Percentiles rank a stretch among this genome's conserved stretches.
phyloP scores from a whole-genome alignment of 2,797 vertebrate species.

The Strix occidentalis region DNA sequence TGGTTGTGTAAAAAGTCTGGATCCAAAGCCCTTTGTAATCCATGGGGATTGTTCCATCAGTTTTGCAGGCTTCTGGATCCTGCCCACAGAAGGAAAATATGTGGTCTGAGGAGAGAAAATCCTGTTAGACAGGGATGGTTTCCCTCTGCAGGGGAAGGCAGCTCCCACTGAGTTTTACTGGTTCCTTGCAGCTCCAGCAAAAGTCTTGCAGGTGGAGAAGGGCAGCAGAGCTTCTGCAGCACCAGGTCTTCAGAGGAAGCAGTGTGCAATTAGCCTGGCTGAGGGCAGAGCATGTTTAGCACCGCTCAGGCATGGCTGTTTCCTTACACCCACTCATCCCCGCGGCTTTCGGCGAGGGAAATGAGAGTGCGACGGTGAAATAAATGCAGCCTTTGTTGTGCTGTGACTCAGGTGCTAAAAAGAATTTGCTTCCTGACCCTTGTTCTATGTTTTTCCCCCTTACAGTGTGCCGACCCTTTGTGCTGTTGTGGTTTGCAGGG shows the following conservation, averaged over 20 bases:
- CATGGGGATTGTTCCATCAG: background rate
- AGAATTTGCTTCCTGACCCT: background rate
- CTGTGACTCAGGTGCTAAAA: background rate
- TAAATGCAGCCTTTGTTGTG: background rate
- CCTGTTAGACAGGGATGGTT: background rate
- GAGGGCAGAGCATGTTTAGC: background rate
- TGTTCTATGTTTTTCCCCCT: fast-evolving
- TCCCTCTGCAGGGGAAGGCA: background rate
- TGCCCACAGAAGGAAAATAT: fast-evolving
- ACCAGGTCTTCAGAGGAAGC: fast-evolving
- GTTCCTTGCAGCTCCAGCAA: background rate
- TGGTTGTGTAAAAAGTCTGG: fast-evolving
- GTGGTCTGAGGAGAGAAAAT: background rate
- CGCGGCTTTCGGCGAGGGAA: fast-evolving
- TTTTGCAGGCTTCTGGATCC: background rate
- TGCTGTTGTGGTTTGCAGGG: background rate
- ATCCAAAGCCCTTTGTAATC: background rate
- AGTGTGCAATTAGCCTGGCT: background rate
- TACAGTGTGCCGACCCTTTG: background rate
- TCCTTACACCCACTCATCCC: background rate
- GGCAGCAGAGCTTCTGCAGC: background rate
- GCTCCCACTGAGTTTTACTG: fast-evolving
- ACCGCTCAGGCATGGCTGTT: background rate
- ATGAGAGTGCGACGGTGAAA: fast-evolving
- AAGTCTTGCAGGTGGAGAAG: background rate